A percentile compares a stretch with the other conserved stretches of the same genome.
phyloP scores from a whole-genome alignment of 2,797 vertebrate species.

The Parauchenoglanis ngamensis region DNA sequence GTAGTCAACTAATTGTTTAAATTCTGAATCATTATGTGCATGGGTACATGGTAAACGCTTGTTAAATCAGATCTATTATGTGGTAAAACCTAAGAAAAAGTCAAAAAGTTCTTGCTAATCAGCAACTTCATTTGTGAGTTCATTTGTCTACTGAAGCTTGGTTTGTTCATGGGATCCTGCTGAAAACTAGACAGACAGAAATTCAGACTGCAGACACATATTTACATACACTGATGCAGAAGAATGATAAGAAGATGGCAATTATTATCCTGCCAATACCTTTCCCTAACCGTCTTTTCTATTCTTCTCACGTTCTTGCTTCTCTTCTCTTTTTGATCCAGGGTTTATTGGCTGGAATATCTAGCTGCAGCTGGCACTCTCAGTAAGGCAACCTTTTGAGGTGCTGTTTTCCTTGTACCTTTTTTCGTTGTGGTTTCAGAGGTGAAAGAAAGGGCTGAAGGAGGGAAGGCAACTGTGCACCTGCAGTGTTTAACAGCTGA shows the following conservation, averaged over 20 bases:
- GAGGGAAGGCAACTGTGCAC: conserved; percentile 60
- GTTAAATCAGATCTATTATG: background rate
- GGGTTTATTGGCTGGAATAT: conserved; percentile 55
- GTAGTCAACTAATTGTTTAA: background rate
- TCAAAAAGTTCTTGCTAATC: background rate
- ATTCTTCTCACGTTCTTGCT: background rate
- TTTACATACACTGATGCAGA: background rate
- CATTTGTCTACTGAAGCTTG: background rate
- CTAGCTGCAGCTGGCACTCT: conserved; percentile 65
- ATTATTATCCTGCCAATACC: background rate
- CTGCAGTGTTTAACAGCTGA: conserved; percentile 60
- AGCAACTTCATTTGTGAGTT: background rate
- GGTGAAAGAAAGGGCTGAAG: conserved; percentile 2
- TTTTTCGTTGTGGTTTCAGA: conserved; percentile 14
- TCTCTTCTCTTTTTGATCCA: conserved; percentile 51
- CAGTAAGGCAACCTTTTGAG: conserved; percentile 30
- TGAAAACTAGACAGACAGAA: background rate
- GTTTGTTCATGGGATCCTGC: background rate
- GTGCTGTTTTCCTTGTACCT: conserved; percentile 32
- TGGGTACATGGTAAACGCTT: background rate
- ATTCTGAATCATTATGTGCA: background rate
- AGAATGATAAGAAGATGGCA: background rate
- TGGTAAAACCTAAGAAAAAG: background rate
- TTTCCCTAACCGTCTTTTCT: background rate
- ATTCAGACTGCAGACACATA: background rate